phyloP scores from a whole-genome alignment of 1,140 invertebrate genomes.

The Drosophila nigromelanica region DNA sequence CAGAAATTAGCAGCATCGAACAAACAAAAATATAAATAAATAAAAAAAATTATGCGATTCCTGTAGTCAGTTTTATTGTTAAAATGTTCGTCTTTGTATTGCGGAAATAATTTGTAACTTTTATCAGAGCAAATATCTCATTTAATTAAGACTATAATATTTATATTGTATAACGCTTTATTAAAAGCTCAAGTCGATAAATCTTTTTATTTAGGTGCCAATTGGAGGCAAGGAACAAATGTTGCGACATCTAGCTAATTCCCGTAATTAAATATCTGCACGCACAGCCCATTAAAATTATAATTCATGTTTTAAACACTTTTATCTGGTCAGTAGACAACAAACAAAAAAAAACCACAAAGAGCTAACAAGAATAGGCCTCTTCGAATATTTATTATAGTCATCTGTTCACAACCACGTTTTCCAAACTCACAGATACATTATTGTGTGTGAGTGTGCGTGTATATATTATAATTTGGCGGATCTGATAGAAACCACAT shows the following conservation, averaged over 20 bases:
- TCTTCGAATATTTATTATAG: conserved; percentile 63
- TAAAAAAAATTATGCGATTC: conserved; percentile 7
- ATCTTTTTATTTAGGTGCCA: conserved; percentile 24
- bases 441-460: conserved; percentile 21
- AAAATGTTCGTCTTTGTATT: conserved; percentile 5
- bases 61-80: neutral
- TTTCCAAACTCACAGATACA: conserved; percentile 17
- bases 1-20: conserved; percentile 30
- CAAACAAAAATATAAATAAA: too few relatives aligned
- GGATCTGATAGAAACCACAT: conserved; percentile 55
- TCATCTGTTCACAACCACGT: conserved; percentile 22
- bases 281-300: conserved; percentile 71
- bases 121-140: conserved; percentile 23
- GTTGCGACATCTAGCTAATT: conserved; percentile 48
- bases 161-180: conserved; percentile 11
- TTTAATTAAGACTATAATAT: conserved; percentile 28
- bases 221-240: conserved; percentile 19
- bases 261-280: conserved; percentile 69
- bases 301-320: conserved; percentile 58
- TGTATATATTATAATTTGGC: conserved; percentile 73
- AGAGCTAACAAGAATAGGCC: conserved; percentile 38
- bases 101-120: conserved; percentile 42
- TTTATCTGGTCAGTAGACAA: conserved; percentile 1
- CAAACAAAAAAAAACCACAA: conserved; percentile 20
- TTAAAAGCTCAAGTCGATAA: conserved; percentile 17